phyloP scores from a whole-genome alignment of 2,888 invertebrate genomes.

The Protonemura montana region DNA sequence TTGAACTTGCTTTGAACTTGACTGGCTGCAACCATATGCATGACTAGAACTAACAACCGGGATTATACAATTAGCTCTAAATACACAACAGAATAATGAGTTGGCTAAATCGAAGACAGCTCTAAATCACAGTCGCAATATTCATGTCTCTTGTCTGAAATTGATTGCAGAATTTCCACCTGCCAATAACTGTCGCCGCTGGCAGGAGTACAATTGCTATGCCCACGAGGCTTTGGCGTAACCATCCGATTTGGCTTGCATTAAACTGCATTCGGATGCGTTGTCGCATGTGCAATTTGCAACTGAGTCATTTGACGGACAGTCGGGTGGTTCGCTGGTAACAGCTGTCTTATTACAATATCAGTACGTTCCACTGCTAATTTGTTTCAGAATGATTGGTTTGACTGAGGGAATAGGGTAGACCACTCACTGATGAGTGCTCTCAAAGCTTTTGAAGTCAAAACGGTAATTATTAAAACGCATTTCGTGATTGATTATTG shows the following conservation, averaged over 20 bases:
- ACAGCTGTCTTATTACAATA: background rate
- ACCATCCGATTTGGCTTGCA: background rate
- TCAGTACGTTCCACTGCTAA: background rate
- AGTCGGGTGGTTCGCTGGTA: background rate
- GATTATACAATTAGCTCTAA: too few relatives aligned
- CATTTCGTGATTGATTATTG: background rate
- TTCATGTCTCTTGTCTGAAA: background rate
- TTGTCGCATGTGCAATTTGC: background rate
- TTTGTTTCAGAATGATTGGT: too few relatives aligned
- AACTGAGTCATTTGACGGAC: background rate
- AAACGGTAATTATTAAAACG: background rate
- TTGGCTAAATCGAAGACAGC: too few relatives aligned
- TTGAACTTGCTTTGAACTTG: too few relatives aligned
- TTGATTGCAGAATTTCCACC: background rate
- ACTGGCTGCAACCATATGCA: too few relatives aligned
- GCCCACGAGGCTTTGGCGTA: background rate
- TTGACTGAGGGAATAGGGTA: too few relatives aligned
- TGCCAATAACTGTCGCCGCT: background rate
- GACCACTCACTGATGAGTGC: background rate
- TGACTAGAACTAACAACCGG: too few relatives aligned
- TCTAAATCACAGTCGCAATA: too few relatives aligned
- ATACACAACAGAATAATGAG: too few relatives aligned
- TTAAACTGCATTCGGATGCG: background rate
- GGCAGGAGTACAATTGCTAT: background rate
- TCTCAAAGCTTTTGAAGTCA: background rate